Conservation (phyloP, 1,140 invertebrate genomes). For the Campodea augens region DNA sequence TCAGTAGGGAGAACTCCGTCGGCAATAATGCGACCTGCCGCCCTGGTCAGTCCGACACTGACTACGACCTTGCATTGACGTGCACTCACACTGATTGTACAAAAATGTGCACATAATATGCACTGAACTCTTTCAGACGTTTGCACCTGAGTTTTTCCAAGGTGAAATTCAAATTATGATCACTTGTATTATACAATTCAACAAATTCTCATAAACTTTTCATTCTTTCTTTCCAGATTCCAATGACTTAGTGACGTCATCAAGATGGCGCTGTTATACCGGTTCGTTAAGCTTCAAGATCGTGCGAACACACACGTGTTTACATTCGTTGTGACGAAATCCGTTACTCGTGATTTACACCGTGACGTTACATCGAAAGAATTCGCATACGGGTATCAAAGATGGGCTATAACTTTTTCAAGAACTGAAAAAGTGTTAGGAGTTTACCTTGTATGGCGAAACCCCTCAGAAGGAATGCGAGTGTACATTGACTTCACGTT, state of each 20-base stretch:
- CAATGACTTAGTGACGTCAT: neutral
- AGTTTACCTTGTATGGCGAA: slow-evolving; percentile 60
- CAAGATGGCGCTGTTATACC: slow-evolving; percentile 59
- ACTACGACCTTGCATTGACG: no score
- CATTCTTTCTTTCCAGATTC: neutral
- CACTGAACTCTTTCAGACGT: no score
- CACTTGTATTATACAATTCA: no score
- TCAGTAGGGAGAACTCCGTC: no score
- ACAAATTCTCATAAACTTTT: no score
- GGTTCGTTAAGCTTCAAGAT: slow-evolving; percentile 65
- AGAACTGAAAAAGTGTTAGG: slow-evolving; percentile 59
- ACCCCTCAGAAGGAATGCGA: slow-evolving; percentile 46
- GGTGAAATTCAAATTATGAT: no score
- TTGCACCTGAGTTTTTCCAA: no score
- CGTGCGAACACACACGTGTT: slow-evolving; percentile 65
- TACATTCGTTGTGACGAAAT: slow-evolving; percentile 61
- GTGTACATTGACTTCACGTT: slow-evolving; percentile 69
- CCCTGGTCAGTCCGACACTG: no score
- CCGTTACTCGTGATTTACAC: slow-evolving; percentile 55
- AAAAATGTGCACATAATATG: no score
- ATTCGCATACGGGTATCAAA: slow-evolving; percentile 63
- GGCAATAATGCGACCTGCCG: no score
- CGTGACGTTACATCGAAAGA: slow-evolving; percentile 66
- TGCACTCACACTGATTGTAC: no score
- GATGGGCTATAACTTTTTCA: slow-evolving; percentile 71